A percentile compares a stretch with the other conserved stretches of the same genome.
Evolutionary conservation across 2,797 vertebrate genomes (phyloP).

Genomic region (Chaetodon trifasciatus): DNA sequence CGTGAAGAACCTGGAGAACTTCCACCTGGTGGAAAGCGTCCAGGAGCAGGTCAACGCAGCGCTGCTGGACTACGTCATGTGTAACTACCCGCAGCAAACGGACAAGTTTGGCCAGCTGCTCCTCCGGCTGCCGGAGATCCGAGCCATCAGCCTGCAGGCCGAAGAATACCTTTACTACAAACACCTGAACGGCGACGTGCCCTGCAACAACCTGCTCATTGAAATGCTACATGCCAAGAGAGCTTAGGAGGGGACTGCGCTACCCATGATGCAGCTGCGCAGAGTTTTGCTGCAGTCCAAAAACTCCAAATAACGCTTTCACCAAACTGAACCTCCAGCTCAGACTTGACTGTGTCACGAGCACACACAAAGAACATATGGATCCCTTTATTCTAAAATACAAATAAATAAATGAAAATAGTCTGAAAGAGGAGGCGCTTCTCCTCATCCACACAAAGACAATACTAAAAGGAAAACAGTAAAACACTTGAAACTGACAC

Average conservation of each 20-base stretch:
- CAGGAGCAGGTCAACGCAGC: conserved; percentile 98
- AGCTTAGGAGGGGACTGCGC: conserved; percentile 82
- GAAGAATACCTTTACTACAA: conserved; percentile 99
- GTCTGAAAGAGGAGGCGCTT: conserved; percentile 33
- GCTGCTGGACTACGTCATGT: conserved; percentile 97
- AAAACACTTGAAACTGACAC: conserved; percentile 68
- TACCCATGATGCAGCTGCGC: conserved; percentile 44
- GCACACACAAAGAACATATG: conserved; percentile 50
- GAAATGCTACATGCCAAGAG: conserved; percentile 99
- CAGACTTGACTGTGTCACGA: conserved; percentile 18
- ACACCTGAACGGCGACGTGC: conserved; percentile 99
- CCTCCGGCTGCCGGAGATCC: conserved; percentile 95
- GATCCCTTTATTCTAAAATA: conserved; percentile 67
- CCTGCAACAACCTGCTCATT: conserved; percentile 99
- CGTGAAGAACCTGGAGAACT: conserved; percentile 99
- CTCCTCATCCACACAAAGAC: conserved; percentile 50
- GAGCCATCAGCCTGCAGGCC: conserved; percentile 97
- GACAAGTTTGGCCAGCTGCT: conserved; percentile 98
- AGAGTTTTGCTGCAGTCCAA: conserved; percentile 48
- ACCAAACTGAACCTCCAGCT: conserved; percentile 61
- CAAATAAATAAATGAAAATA: conserved; percentile 21
- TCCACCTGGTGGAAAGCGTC: conserved; percentile 97
- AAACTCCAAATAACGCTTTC: conserved; percentile 52
- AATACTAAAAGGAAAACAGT: conserved; percentile 28
- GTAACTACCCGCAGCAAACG: conserved; percentile 97